These are phyloP conservation scores for Salarias fasciatus DNA, from an alignment of 2,797 vertebrate species.

Conservation along the genomic window DNA sequence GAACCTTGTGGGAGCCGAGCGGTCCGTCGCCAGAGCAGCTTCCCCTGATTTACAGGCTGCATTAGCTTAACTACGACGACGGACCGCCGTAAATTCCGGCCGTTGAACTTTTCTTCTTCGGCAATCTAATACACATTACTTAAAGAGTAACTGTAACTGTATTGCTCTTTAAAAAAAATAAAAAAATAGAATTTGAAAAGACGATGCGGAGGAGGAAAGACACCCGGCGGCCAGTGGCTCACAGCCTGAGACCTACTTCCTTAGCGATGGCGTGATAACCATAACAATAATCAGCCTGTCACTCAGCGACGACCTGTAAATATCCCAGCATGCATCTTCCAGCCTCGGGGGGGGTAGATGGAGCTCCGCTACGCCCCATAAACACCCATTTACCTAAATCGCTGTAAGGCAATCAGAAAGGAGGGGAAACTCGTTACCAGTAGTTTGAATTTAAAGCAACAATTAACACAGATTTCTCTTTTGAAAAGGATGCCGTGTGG, in stretches of 20 bases:
- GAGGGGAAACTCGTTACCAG: too few species aligned
- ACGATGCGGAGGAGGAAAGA: constrained; percentile 1
- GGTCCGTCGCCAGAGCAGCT: constrained; percentile 51
- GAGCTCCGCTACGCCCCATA: constrained; percentile 8
- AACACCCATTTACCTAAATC: constrained; percentile 9
- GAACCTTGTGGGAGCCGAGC: constrained; percentile 42
- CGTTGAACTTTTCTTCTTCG: neutral
- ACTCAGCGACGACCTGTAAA: constrained; percentile 38
- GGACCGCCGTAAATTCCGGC: constrained; percentile 36
- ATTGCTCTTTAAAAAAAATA: too few species aligned
- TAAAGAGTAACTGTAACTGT: too few species aligned
- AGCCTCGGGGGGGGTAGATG: constrained; percentile 33
- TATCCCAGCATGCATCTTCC: constrained; percentile 47
- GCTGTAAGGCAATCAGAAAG: constrained; percentile 8
- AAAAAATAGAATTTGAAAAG: constrained; percentile 4
- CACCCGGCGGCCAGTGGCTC: constrained; percentile 2
- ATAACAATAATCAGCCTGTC: constrained; percentile 50
- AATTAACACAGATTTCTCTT: too few species aligned
- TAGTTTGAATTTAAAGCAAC: too few species aligned
- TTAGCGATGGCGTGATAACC: constrained; percentile 46
- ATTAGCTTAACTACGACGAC: constrained; percentile 46
- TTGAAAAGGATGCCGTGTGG: too few species aligned
- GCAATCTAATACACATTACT: neutral
- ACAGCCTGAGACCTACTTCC: constrained; percentile 52
- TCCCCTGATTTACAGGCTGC: constrained; percentile 63